Evolutionary conservation across 2,113 vertebrate genomes (phyloP), one percentile per base, ranked within the genome.

Genomic region (Heteronetta atricapilla): DNA sequence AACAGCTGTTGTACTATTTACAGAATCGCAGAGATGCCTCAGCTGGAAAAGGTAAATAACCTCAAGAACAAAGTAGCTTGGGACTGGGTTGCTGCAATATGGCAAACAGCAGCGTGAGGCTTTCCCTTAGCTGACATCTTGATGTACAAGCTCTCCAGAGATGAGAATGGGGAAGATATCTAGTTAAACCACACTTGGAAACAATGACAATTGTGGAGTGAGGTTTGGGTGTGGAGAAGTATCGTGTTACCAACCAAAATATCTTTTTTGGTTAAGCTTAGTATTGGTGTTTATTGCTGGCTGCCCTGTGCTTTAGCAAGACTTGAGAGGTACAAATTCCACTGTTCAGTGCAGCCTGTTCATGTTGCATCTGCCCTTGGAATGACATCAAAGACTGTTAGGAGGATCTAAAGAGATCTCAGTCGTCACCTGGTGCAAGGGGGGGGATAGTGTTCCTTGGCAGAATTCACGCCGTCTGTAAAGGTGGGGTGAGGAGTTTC

Each of bases 1-100:
- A 99, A 86, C 99, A 99, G 93, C 98, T 99, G 28, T 97, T 99
- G 26, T 99, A 98, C 89, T 99, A 99, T 52, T 96, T 99, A 19
- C 99, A 99, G 97, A 99, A 99, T 90, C 98, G 99, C 93, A 99
- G 98, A 46, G 98, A 98, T 70, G 91, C 94, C 36, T 70, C 98
- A 3, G 95, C 84, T 10, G 98, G 98, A 90, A 98, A 97, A 97
- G 98, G 98, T 98, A 90, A 94, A 80, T 15, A 25, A 48, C 18
- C 18, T 17, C 25, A 70, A 29, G 29, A 59, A 16, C 16, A 31
- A 22, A 78, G 33, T 29, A 64, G 21, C n/a, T 52, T 55, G 31
- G 53, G 55, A 3, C 38, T 59, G 48, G 10, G 25, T 8, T 92
- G 25, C 42, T 70, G 75, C 73, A 52, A 12, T 34, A 15, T 22